Conservation (phyloP, 2,113 vertebrate genomes). For the Astur gentilis region DNA sequence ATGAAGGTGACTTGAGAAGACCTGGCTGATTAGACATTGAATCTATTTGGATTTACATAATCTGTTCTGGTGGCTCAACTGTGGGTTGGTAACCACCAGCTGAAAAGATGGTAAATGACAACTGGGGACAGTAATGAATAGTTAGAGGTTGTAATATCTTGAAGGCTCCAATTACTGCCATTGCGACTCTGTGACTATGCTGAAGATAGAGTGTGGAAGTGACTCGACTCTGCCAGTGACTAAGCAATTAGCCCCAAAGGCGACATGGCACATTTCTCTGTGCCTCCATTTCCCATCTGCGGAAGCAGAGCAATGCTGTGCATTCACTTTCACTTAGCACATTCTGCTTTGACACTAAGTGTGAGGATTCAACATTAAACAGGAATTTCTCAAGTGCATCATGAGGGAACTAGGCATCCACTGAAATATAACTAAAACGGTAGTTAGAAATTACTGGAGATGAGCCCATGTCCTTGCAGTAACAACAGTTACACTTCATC, state of each 20-base stretch:
- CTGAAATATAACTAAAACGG: not conserved
- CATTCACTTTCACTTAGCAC: not conserved
- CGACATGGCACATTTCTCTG: not conserved
- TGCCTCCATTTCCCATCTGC: conserved; percentile 63
- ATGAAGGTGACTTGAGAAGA: conserved; percentile 2
- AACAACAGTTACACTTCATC: not conserved
- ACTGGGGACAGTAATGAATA: conserved; percentile 20
- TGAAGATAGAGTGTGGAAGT: not conserved
- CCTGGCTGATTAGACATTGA: not conserved
- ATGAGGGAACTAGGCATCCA: not conserved
- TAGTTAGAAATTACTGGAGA: not conserved
- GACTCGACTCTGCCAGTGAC: not conserved
- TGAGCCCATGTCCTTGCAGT: not conserved
- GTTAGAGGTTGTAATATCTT: conserved; percentile 22
- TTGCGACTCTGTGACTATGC: not conserved
- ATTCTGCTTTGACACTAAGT: not conserved
- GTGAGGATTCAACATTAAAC: not conserved
- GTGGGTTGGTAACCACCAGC: conserved; percentile 3
- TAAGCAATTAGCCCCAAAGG: conserved; percentile 17
- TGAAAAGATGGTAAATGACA: conserved; percentile 53
- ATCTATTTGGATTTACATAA: conserved; percentile 28
- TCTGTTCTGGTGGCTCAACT: conserved; percentile 18
- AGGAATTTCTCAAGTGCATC: not conserved
- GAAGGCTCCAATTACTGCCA: conserved; percentile 55
- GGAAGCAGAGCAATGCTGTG: conserved; percentile 14